Evolutionary conservation across 1,140 invertebrate species (phyloP).

Genomic region (Diorhabda elongata): DNA sequence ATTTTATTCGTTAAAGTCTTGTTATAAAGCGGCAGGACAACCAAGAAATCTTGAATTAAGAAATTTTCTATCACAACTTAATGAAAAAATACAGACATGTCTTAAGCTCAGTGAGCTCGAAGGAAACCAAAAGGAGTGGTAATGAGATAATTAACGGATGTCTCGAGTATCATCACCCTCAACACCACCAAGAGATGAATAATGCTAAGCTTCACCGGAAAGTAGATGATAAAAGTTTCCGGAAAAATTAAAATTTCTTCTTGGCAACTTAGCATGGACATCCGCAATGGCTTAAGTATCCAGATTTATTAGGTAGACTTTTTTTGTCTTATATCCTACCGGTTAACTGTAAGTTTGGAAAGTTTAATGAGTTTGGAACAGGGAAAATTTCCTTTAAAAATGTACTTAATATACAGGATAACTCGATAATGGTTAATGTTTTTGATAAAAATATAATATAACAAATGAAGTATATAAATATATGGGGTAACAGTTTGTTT

Average conservation of each 20-base stretch:
- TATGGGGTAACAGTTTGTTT: too few relatives aligned
- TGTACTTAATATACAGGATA: too few relatives aligned
- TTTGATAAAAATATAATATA: too few relatives aligned
- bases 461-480: too few relatives aligned
- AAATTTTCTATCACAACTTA: background rate
- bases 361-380: too few relatives aligned
- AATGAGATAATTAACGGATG: conserved; percentile 10
- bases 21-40: background rate
- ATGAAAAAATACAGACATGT: conserved; percentile 2
- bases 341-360: too few relatives aligned
- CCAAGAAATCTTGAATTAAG: background rate
- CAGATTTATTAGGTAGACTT: background rate
- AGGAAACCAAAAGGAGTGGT: conserved; percentile 4
- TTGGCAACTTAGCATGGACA: conserved; percentile 5
- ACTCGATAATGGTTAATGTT: too few relatives aligned
- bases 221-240: conserved; percentile 20
- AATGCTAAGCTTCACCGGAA: conserved; percentile 17
- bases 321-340: too few relatives aligned
- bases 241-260: conserved; percentile 21
- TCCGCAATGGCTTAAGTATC: background rate
- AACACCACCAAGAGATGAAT: conserved; percentile 8
- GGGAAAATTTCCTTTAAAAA: too few relatives aligned
- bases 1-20: conserved; percentile 1
- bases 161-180: background rate
- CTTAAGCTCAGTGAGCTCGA: conserved; percentile 2